A percentile compares a stretch with the other conserved stretches of the same genome.
Evolutionary conservation across 2,797 vertebrate genomes (phyloP).

Genomic region (Ataeniobius toweri): DNA sequence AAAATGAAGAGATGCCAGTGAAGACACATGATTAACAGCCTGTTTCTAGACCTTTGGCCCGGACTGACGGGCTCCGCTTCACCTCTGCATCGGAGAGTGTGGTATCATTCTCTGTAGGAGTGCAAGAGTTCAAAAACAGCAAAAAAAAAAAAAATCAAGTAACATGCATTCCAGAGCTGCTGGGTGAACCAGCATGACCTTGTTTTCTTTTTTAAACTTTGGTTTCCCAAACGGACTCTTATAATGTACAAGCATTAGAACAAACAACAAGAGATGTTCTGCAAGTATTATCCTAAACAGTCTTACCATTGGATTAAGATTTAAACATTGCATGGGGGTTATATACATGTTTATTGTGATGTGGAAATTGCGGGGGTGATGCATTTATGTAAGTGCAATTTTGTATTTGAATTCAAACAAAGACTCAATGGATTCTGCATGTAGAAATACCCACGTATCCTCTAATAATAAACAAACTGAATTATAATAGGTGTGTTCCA

Average conservation of each 20-base stretch:
- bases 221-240: constrained; percentile 23
- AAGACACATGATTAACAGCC: constrained; percentile 42
- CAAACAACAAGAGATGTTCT: constrained; percentile 1
- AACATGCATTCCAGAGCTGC: constrained; percentile 22
- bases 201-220: constrained; percentile 36
- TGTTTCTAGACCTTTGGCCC: constrained; percentile 42
- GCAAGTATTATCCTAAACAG: constrained; percentile 4
- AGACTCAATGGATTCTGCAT: constrained; percentile 10
- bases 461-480: constrained; percentile 10
- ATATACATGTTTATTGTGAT: constrained; percentile 20
- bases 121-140: constrained; percentile 27
- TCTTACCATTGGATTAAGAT: constrained; percentile 9
- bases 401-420: constrained; percentile 33
- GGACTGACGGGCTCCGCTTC: background rate
- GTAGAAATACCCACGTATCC: constrained; percentile 24
- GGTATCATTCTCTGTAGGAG: constrained; percentile 11
- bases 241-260: constrained; percentile 22
- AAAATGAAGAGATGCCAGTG: constrained; percentile 42
- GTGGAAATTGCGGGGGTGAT: constrained; percentile 13
- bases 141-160: constrained; percentile 10
- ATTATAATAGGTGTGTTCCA: constrained; percentile 2
- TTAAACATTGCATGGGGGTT: constrained; percentile 3
- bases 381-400: constrained; percentile 30
- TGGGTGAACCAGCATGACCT: constrained; percentile 35
- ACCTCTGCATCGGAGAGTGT: constrained; percentile 10